Evolutionary conservation across 53 echinoderm and acorn worm species (phyloP).

Genomic region (Actinopyga echinites): DNA sequence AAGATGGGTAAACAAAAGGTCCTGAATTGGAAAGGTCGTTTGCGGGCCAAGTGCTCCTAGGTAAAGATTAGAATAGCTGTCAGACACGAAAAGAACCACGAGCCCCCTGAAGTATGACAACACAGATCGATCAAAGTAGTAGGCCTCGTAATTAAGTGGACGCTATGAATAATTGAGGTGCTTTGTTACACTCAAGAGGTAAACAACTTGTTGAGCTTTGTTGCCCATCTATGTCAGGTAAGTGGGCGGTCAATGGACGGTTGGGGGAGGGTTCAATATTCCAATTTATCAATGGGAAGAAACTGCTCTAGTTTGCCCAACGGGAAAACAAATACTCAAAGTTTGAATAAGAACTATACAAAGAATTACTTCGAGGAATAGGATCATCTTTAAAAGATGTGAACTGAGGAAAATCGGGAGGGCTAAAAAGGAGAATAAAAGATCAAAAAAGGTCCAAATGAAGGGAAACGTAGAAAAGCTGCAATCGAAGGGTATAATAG

Average conservation of each 20-base stretch:
- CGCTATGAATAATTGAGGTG: slow-evolving; percentile 29
- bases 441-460: too few species aligned
- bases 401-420: too few species aligned
- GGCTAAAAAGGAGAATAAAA: too few species aligned
- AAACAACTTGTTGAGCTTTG: slow-evolving; percentile 27
- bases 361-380: too few species aligned
- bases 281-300: slow-evolving; percentile 21
- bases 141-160: slow-evolving; percentile 27
- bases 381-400: too few species aligned
- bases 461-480: too few species aligned
- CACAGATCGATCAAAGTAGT: slow-evolving; percentile 13
- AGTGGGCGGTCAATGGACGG: slow-evolving; percentile 28
- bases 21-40: background rate
- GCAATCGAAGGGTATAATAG: too few species aligned
- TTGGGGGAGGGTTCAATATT: slow-evolving; percentile 21
- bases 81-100: slow-evolving; percentile 4
- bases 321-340: background rate
- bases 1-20: too few species aligned
- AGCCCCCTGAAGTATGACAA: background rate
- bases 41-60: slow-evolving; percentile 3
- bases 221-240: slow-evolving; percentile 11
- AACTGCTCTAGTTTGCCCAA: background rate
- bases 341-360: background rate
- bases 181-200: slow-evolving; percentile 26
- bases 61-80: background rate